phyloP scores from a whole-genome alignment of 1,140 invertebrate species.

The Drosophila saltans region DNA sequence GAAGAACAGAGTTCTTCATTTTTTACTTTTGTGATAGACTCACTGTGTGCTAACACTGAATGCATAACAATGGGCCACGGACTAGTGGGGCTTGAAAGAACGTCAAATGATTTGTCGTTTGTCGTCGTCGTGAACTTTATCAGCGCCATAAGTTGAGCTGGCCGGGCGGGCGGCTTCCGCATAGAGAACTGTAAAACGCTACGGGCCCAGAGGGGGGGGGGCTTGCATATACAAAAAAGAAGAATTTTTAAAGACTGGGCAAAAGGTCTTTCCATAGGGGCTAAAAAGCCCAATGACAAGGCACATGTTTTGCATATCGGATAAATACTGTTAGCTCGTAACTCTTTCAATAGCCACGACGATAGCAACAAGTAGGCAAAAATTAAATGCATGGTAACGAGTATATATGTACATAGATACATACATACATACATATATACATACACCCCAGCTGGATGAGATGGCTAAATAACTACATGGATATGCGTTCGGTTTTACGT shows the following conservation, averaged over 20 bases:
- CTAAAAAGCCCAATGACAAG: slow-evolving; percentile 18
- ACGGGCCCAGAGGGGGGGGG: slow-evolving; percentile 17
- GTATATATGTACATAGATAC: too few relatives aligned
- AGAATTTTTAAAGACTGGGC: slow-evolving; percentile 25
- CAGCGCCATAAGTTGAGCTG: slow-evolving; percentile 20
- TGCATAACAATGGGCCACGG: slow-evolving; percentile 41
- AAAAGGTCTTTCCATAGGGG: slow-evolving; percentile 51
- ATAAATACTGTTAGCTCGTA: slow-evolving; percentile 29
- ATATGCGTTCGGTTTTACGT: slow-evolving; percentile 56
- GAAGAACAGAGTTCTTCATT: slow-evolving; percentile 16
- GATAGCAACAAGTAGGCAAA: slow-evolving; percentile 58
- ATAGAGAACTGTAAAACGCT: slow-evolving; percentile 22
- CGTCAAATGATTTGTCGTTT: slow-evolving; percentile 12
- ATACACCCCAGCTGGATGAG: too few relatives aligned
- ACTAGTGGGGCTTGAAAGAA: slow-evolving; percentile 15
- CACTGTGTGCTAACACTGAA: slow-evolving; percentile 20
- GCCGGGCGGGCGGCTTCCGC: slow-evolving; percentile 36
- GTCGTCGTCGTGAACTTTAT: slow-evolving; percentile 32
- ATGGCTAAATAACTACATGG: not conserved
- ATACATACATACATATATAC: too few relatives aligned
- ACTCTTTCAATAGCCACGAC: slow-evolving; percentile 8
- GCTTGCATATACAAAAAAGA: slow-evolving; percentile 19
- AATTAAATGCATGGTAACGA: slow-evolving; percentile 41
- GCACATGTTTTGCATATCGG: slow-evolving; percentile 69
- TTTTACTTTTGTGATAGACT: slow-evolving; percentile 26